These are phyloP conservation scores for Leguminivora glycinivorella DNA, from an alignment of 1,140 invertebrate species.

Conservation along the genomic window DNA sequence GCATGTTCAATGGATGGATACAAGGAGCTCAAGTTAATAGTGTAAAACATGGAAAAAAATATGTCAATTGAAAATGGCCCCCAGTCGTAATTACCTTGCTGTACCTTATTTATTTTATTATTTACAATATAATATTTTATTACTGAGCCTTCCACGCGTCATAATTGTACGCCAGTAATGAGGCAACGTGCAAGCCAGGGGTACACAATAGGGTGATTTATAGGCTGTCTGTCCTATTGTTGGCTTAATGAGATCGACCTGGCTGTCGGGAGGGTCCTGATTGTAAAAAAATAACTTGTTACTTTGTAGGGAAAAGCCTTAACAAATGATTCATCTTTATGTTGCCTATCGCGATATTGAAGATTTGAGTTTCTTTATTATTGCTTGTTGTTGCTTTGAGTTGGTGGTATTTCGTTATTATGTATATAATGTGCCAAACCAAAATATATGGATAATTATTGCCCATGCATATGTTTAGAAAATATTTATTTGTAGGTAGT, in stretches of 20 bases:
- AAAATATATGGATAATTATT: too few relatives aligned
- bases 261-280: conserved; percentile 46
- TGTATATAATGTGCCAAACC: background rate
- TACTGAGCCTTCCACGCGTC: conserved; percentile 33
- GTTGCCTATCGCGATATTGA: conserved; percentile 12
- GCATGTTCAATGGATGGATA: too few relatives aligned
- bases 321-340: conserved; percentile 37
- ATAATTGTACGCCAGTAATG: conserved; percentile 46
- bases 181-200: conserved; percentile 41
- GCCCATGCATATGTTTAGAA: too few relatives aligned
- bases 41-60: too few relatives aligned
- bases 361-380: conserved; percentile 17
- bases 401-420: background rate
- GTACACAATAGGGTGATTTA: conserved; percentile 60
- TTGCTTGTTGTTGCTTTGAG: background rate
- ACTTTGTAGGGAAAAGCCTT: background rate
- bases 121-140: background rate
- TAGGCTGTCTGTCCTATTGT: conserved; percentile 54
- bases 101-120: too few relatives aligned
- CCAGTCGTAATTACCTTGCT: too few relatives aligned
- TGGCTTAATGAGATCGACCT: conserved; percentile 59
- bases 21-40: too few relatives aligned
- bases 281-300: background rate
- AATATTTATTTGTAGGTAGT: too few relatives aligned
- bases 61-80: too few relatives aligned